Evolutionary conservation across 2,797 vertebrate genomes (phyloP).

Genomic region (Oophaga sylvatica): DNA sequence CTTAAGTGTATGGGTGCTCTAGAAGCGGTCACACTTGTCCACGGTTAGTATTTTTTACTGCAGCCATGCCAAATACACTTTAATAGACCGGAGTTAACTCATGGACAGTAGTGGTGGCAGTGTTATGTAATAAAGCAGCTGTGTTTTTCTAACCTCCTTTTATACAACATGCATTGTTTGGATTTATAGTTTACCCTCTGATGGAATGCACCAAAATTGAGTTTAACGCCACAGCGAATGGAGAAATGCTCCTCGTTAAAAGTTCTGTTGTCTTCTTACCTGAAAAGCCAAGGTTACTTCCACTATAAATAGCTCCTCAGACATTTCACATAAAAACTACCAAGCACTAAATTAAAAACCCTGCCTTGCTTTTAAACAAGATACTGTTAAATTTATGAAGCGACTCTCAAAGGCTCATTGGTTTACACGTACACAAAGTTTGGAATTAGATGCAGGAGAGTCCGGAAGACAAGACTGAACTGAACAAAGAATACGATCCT

Average conservation of each 20-base stretch:
- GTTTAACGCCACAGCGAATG: conserved; percentile 40
- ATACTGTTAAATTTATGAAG: conserved; percentile 82
- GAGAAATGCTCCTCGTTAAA: conserved; percentile 39
- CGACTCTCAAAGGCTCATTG: conserved; percentile 74
- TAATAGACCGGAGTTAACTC: too few species aligned
- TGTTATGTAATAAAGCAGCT: too few species aligned
- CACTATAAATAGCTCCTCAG: conserved; percentile 77
- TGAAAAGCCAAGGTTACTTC: conserved; percentile 79
- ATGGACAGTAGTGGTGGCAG: too few species aligned
- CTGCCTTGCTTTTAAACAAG: conserved; percentile 66
- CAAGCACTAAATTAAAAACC: conserved; percentile 81
- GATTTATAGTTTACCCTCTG: conserved; percentile 10
- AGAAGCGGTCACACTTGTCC: too few species aligned
- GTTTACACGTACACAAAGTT: conserved; percentile 73
- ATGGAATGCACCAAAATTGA: conserved; percentile 18
- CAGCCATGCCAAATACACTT: too few species aligned
- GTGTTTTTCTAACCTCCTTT: conserved; percentile 1
- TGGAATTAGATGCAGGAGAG: conserved; percentile 62
- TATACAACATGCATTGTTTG: conserved; percentile 31
- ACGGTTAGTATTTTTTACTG: too few species aligned
- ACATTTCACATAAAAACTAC: conserved; percentile 80
- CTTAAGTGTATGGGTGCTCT: too few species aligned
- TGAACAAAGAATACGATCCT: conserved; percentile 29
- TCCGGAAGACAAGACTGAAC: conserved; percentile 39
- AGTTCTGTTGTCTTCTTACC: conserved; percentile 63